A percentile compares a stretch with the other conserved stretches of the same genome.
phyloP scores from a whole-genome alignment of 2,797 vertebrate species.

The Diceros bicornis region DNA sequence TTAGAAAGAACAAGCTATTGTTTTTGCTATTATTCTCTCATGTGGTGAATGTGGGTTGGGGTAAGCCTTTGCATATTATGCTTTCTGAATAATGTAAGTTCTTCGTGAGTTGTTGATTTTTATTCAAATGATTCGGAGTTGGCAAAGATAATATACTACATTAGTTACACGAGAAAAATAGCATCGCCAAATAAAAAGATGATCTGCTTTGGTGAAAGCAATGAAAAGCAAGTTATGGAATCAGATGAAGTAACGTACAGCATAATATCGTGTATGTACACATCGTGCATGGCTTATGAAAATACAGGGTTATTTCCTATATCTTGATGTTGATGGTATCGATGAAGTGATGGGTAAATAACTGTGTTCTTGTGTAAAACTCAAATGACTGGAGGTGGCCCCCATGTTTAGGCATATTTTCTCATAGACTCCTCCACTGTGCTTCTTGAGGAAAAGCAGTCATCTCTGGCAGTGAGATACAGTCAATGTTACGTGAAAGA shows the following conservation, averaged over 20 bases:
- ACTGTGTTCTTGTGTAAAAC: slow-evolving; percentile 17
- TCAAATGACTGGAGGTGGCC: slow-evolving; percentile 6
- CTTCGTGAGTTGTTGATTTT: slow-evolving; percentile 23
- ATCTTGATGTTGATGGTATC: slow-evolving; percentile 40
- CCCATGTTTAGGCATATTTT: slow-evolving; percentile 25
- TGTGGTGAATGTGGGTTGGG: neutral
- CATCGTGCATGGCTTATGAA: slow-evolving; percentile 52
- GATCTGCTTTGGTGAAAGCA: slow-evolving; percentile 72
- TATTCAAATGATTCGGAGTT: slow-evolving; percentile 51
- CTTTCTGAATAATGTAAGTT: slow-evolving; percentile 40
- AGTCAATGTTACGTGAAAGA: neutral
- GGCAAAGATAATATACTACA: slow-evolving; percentile 80
- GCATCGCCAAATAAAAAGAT: slow-evolving; percentile 80
- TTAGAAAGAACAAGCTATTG: neutral
- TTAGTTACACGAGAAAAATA: slow-evolving; percentile 81
- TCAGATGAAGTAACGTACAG: slow-evolving; percentile 68
- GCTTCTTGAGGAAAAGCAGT: slow-evolving; percentile 8
- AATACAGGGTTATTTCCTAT: slow-evolving; percentile 59
- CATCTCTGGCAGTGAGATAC: neutral
- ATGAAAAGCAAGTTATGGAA: slow-evolving; percentile 77
- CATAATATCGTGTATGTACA: slow-evolving; percentile 40
- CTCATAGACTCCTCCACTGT: slow-evolving; percentile 4
- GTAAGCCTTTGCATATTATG: neutral
- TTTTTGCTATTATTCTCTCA: neutral
- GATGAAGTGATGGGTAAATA: slow-evolving; percentile 19